These are phyloP conservation scores for Craseonycteris thonglongyai DNA, from an alignment of 2,113 vertebrate genomes.

Conservation along the genomic window DNA sequence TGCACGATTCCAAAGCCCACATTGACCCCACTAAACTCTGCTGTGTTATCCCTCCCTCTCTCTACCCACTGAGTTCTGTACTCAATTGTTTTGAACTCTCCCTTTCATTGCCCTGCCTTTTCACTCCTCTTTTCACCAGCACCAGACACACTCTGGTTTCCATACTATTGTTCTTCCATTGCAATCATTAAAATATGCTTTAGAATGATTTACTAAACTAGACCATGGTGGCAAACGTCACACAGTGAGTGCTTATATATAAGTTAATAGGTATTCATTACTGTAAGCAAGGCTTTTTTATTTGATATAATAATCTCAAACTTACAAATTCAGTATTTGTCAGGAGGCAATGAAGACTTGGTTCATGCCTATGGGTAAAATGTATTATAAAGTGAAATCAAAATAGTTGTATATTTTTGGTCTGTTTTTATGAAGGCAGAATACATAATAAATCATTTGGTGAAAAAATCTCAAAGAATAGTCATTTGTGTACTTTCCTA, in stretches of 20 bases:
- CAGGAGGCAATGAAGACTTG: not conserved
- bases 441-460: not conserved
- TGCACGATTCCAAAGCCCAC: not conserved
- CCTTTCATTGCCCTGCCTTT: not conserved
- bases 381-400: not conserved
- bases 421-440: not conserved
- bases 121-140: not conserved
- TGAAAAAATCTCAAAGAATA: not conserved
- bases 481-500: not conserved
- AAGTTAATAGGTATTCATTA: not conserved
- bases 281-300: not conserved
- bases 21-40: accelerated
- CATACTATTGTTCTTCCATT: not conserved
- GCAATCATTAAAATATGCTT: not conserved
- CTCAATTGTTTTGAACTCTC: not conserved
- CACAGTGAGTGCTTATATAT: not conserved
- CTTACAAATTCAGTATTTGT: not conserved
- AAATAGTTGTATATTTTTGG: not conserved
- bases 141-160: not conserved
- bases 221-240: not conserved
- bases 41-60: not conserved
- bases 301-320: not conserved
- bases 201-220: not conserved
- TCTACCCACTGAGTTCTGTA: too few species aligned
- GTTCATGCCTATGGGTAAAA: not conserved